phyloP scores from a whole-genome alignment of 2,888 invertebrate genomes.

The Punctoribates punctum region DNA sequence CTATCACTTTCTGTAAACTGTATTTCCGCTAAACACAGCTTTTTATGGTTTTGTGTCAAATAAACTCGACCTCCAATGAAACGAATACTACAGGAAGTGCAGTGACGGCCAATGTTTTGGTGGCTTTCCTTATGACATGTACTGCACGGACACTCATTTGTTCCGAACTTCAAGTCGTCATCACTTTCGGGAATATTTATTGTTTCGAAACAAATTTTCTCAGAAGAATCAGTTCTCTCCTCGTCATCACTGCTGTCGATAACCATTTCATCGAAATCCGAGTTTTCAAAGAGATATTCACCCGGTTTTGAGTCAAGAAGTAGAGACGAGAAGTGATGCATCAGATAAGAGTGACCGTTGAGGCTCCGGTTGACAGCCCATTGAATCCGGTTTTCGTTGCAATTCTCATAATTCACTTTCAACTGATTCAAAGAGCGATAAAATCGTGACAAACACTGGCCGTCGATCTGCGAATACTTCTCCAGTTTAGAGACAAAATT shows the following conservation, averaged over 20 bases:
- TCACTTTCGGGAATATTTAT: constrained; percentile 35
- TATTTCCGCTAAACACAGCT: constrained; percentile 38
- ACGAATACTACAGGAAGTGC: constrained; percentile 40
- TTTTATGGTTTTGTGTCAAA: constrained; percentile 39
- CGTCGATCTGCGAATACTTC: constrained; percentile 32
- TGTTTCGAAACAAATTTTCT: constrained; percentile 34
- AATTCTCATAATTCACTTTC: constrained; percentile 12
- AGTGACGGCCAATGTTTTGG: constrained; percentile 16
- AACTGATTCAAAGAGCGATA: constrained; percentile 38
- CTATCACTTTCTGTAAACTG: constrained; percentile 16
- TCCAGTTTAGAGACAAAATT: constrained; percentile 42
- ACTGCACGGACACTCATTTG: constrained; percentile 43
- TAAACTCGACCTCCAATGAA: constrained; percentile 43
- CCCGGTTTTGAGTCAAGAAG: constrained; percentile 41
- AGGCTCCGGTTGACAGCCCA: constrained; percentile 36
- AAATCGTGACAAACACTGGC: constrained; percentile 31
- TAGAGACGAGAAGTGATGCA: constrained; percentile 42
- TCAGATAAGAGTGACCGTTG: constrained; percentile 39
- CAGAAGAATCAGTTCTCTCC: constrained; percentile 3
- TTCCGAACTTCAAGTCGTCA: constrained; percentile 41
- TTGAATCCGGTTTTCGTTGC: constrained; percentile 21
- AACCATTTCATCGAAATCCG: constrained; percentile 42
- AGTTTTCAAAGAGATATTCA: constrained; percentile 37
- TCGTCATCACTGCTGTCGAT: constrained; percentile 33
- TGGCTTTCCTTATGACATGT: constrained; percentile 31